Evolutionary conservation across 2,113 vertebrate species (phyloP).

Genomic region (Castor canadensis): DNA sequence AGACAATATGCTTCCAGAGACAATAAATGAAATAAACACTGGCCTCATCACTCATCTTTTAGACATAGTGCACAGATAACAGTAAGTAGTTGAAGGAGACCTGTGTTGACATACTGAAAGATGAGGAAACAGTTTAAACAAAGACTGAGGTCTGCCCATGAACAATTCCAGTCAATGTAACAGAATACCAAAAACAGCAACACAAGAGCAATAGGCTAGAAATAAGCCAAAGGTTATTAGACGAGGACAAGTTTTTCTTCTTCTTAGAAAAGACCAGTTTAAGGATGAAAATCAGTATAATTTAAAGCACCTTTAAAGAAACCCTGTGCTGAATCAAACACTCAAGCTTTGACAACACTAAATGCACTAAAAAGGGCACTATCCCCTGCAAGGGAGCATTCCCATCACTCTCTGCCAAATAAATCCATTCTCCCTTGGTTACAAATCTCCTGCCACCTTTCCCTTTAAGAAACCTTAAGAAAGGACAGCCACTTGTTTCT

Average conservation of each 20-base stretch:
- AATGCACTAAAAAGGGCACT: background rate
- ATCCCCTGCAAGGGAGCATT: background rate
- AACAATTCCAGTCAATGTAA: background rate
- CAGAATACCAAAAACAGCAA: background rate
- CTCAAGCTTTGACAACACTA: background rate
- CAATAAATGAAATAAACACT: background rate
- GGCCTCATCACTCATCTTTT: background rate
- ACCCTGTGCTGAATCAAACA: background rate
- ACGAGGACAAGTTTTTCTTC: background rate
- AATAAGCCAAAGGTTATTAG: conserved; percentile 5
- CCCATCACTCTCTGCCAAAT: background rate
- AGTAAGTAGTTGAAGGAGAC: background rate
- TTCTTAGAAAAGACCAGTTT: background rate
- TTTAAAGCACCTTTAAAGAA: background rate
- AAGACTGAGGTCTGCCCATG: background rate
- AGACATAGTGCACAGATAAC: background rate
- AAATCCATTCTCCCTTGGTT: background rate
- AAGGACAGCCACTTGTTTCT: background rate
- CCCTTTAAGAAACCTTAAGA: background rate
- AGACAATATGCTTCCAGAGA: background rate
- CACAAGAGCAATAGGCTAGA: background rate
- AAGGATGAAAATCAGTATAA: background rate
- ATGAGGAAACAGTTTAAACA: background rate
- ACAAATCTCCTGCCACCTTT: conserved; percentile 12
- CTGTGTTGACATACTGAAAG: background rate